Evolutionary conservation across 2,888 invertebrate species (phyloP), one percentile per base, ranked within the genome.

Genomic region (Apodemia zela): DNA sequence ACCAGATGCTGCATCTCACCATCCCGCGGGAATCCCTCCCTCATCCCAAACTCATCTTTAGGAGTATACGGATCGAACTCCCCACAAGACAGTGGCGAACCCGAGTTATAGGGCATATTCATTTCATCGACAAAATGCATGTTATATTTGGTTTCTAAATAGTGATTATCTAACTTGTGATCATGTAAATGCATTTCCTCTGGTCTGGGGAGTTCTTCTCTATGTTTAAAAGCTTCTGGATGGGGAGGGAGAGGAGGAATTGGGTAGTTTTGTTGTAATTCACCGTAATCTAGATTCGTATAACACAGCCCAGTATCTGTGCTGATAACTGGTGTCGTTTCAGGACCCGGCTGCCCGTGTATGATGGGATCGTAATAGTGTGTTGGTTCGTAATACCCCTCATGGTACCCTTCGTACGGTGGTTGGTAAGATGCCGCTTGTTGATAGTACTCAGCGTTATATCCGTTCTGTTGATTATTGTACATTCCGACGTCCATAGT

Each of bases 251-350:
- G 74, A 7, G 93, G 82, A 67, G 93, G 93, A 58, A 93, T 86
- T 38, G 93, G 93, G 65, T 93, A 92, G 66, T 84, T 84, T 38
- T 91, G 82, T 73, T 87, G 87, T 64, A 86, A 69, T 66, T 93
- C 77, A 4, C 94, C 93, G 75, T 97, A 97, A 83, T 98, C 97
- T 73, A 98, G 87, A 81, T 97, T 97, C 0, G 97, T 97, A 82
- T 98, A 98, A 82, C 97, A 97, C 66, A 98, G 91, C 0, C 97
- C 97, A 54, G 97, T 95, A 76, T 97, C 97, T 0, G 96, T 95
- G 77, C 95, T 96, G 72, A 97, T 97, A 59, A 97, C 96, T 15
- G 94, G 93, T 3, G 94, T 87, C 0, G 92, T 81, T 62, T 89
- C 88, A 63, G 83, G 86, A 63, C 87, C 75, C 33, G 86, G 80